These are phyloP conservation scores for Lottia scabra DNA, from an alignment of 2,888 invertebrate species.

Conservation along the genomic window DNA sequence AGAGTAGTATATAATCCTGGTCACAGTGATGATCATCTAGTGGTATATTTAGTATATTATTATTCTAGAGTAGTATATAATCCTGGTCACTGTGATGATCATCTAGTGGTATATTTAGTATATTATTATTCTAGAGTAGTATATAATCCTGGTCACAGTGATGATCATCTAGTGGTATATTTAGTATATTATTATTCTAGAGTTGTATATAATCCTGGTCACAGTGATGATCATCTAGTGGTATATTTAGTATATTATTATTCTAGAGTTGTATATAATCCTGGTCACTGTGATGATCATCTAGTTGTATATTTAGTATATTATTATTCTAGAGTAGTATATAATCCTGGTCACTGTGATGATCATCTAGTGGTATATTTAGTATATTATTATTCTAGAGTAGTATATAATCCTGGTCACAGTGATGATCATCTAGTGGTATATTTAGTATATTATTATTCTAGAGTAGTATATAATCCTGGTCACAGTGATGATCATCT, in stretches of 20 bases:
- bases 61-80: constrained; percentile 73
- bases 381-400: constrained; percentile 30
- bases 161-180: background rate
- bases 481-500: constrained; percentile 97
- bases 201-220: constrained; percentile 83
- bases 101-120: constrained; percentile 82
- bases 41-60: too few species aligned
- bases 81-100: constrained; percentile 95
- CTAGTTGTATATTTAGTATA: too few species aligned
- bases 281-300: background rate
- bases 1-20: background rate
- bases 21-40: background rate
- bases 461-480: constrained; percentile 76
- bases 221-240: constrained; percentile 92
- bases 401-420: background rate
- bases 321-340: constrained; percentile 68
- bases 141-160: background rate
- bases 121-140: background rate
- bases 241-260: constrained; percentile 78
- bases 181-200: constrained; percentile 35
- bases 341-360: constrained; percentile 91
- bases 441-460: constrained; percentile 9
- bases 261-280: background rate
- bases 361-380: constrained; percentile 89
- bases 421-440: background rate